A percentile compares a stretch with the other conserved stretches of the same genome.
Conservation (phyloP, 2,113 vertebrate genomes). For the Actenoides hombroni region DNA sequence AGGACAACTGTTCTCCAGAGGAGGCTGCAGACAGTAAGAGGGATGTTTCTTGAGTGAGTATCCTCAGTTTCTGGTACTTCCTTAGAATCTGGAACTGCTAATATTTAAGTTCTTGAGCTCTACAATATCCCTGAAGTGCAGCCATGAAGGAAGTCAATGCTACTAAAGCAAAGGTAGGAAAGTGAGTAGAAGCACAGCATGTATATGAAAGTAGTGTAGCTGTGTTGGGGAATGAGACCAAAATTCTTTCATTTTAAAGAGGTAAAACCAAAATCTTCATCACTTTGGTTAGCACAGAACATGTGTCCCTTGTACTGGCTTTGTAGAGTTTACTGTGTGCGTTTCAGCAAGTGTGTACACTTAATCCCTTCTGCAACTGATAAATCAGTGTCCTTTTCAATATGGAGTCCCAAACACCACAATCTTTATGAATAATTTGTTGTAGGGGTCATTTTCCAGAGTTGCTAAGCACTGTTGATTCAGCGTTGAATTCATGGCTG, state of each 20-base stretch:
- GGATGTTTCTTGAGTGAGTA: not conserved
- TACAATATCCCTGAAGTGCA: not conserved
- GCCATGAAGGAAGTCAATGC: not conserved
- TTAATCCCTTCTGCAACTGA: not conserved
- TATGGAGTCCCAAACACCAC: not conserved
- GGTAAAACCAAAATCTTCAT: not conserved
- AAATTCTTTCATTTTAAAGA: not conserved
- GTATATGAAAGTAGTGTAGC: not conserved
- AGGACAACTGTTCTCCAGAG: not conserved
- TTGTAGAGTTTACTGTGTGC: not conserved
- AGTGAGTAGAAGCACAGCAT: not conserved
- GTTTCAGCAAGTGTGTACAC: not conserved
- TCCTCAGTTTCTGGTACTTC: not conserved
- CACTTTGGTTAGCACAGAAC: not conserved
- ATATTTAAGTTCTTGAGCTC: not conserved
- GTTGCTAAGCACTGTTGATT: not conserved
- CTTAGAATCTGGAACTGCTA: not conserved
- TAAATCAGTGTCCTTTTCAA: not conserved
- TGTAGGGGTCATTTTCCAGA: not conserved
- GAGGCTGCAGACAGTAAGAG: not conserved
- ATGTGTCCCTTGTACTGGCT: accelerated
- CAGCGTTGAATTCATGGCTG: not conserved
- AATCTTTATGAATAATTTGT: not conserved
- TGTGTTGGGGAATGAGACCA: not conserved
- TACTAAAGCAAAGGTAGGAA: not conserved